phyloP scores from a whole-genome alignment of 2,888 invertebrate genomes.

The Hydrotaea diabolus region DNA sequence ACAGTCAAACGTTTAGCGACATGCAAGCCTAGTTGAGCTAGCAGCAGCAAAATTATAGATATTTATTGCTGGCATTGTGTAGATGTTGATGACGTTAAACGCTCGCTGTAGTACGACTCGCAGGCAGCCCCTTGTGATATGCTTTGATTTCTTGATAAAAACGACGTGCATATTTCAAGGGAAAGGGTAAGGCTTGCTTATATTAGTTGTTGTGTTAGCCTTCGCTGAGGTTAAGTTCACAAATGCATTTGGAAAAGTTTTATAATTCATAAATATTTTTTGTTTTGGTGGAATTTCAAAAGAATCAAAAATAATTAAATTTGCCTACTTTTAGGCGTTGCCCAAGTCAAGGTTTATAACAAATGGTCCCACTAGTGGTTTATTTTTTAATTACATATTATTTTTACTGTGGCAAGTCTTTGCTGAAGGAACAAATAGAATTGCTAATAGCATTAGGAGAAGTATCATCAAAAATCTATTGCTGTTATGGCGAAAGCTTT shows the following conservation, averaged over 20 bases:
- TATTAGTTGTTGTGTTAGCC: not conserved
- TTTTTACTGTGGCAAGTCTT: too few relatives aligned
- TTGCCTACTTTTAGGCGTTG: conserved; percentile 9
- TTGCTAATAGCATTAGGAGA: too few relatives aligned
- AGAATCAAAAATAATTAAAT: not conserved
- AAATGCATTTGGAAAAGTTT: not conserved
- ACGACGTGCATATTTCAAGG: not conserved
- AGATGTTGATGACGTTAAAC: conserved; percentile 32
- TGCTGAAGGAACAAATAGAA: too few relatives aligned
- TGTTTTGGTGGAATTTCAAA: not conserved
- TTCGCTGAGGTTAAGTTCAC: conserved; percentile 22
- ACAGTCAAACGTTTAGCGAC: conserved; percentile 17
- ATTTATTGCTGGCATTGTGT: not conserved
- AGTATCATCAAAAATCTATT: not conserved
- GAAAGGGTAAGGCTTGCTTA: not conserved
- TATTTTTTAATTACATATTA: too few relatives aligned
- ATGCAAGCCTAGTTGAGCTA: conserved; percentile 29
- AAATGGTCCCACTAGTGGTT: too few relatives aligned
- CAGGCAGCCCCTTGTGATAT: conserved; percentile 17
- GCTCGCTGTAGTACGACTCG: not conserved
- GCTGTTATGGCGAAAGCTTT: too few relatives aligned
- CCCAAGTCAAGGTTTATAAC: conserved; percentile 14
- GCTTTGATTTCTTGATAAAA: conserved; percentile 34
- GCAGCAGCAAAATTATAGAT: conserved; percentile 19
- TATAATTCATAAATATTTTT: not conserved